Evolutionary conservation across 2,113 vertebrate genomes (phyloP).

Genomic region (Scomber japonicus): DNA sequence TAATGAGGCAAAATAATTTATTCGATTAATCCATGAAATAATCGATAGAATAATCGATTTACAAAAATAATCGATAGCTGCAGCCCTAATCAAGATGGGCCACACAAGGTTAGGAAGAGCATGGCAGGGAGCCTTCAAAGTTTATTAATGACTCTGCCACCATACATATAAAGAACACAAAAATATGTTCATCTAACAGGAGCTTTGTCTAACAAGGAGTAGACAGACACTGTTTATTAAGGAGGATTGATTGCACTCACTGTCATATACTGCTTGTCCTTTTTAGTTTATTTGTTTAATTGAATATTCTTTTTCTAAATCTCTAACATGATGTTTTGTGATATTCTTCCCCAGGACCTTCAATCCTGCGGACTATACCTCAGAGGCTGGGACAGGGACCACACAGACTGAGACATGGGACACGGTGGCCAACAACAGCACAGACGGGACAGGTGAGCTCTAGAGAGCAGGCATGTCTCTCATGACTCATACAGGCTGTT

Average conservation of each 20-base stretch:
- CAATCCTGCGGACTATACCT: conserved; percentile 95
- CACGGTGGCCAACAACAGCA: conserved; percentile 72
- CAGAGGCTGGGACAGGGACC: conserved; percentile 77
- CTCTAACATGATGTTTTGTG: too few relatives aligned
- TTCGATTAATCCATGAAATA: too few relatives aligned
- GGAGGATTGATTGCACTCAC: neutral
- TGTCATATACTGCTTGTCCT: neutral
- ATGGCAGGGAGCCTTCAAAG: too few relatives aligned
- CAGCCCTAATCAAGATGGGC: too few relatives aligned
- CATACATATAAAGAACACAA: too few relatives aligned
- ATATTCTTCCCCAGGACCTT: conserved; percentile 88
- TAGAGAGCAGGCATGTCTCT: neutral
- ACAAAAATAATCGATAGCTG: too few relatives aligned
- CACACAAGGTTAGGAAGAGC: too few relatives aligned
- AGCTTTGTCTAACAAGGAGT: neutral
- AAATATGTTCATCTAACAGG: neutral
- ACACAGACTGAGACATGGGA: conserved; percentile 81
- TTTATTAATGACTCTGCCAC: too few relatives aligned
- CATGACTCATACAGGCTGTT: neutral
- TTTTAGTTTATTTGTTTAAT: neutral
- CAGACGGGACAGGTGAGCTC: conserved; percentile 83
- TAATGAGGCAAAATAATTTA: too few relatives aligned
- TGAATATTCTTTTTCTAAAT: neutral
- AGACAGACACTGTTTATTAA: neutral
- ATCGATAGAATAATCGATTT: too few relatives aligned